Percentiles rank a stretch among this genome's conserved stretches.
Evolutionary conservation across 2,888 invertebrate genomes (phyloP).

Genomic region (Noctua pronuba): DNA sequence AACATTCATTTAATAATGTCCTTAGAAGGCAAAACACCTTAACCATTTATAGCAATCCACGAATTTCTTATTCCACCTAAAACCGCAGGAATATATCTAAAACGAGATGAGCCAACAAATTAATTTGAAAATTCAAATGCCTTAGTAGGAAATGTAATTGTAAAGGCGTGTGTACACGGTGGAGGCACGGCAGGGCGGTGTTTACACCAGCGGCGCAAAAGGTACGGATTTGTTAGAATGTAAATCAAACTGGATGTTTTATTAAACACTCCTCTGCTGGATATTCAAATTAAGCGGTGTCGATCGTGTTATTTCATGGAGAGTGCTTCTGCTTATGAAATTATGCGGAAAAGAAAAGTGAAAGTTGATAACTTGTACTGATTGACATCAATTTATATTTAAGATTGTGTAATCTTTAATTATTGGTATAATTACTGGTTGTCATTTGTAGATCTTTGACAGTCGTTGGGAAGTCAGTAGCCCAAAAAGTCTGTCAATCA

Average conservation of each 20-base stretch:
- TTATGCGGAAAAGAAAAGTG: not conserved
- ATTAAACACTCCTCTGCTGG: conserved; percentile 88
- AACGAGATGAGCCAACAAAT: conserved; percentile 71
- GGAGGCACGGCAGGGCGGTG: conserved; percentile 79
- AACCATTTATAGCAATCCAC: not conserved
- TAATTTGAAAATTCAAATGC: conserved; percentile 78
- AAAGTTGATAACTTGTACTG: not conserved
- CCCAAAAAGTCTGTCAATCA: too few relatives aligned
- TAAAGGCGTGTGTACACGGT: conserved; percentile 72
- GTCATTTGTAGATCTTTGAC: too few relatives aligned
- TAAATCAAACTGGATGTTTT: conserved; percentile 90
- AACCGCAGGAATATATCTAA: conserved; percentile 49
- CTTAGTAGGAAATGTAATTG: conserved; percentile 69
- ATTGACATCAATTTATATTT: not conserved
- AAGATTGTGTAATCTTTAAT: not conserved
- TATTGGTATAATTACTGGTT: not conserved
- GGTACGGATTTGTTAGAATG: conserved; percentile 88
- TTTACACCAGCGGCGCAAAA: conserved; percentile 87
- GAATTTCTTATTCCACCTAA: conserved; percentile 36
- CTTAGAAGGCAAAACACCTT: not conserved
- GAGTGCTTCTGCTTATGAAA: conserved; percentile 47
- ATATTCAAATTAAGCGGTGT: conserved; percentile 90
- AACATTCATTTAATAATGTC: not conserved
- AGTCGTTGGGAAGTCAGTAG: too few relatives aligned
- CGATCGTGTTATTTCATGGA: conserved; percentile 75